Conservation (phyloP, 2,113 vertebrate species). For the Crotophaga sulcirostris region DNA sequence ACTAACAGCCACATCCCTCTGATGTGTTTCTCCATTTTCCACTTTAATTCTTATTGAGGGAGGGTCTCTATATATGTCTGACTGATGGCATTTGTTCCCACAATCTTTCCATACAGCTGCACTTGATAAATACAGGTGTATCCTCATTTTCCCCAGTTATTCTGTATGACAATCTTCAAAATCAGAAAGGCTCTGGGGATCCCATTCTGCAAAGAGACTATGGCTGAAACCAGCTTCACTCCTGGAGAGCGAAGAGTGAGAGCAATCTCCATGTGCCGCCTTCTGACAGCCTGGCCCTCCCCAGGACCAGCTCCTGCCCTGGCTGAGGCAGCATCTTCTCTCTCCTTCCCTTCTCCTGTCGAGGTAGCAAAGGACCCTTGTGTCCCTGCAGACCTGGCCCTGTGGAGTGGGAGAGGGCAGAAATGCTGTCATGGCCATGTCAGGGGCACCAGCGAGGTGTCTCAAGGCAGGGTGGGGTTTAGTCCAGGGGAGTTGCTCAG, state of each 20-base stretch:
- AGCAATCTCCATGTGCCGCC: accelerated
- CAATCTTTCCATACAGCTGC: conserved; percentile 39
- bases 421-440: too few species aligned
- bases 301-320: neutral
- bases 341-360: neutral
- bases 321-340: neutral
- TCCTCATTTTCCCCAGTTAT: conserved; percentile 62
- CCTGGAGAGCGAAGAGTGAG: too few species aligned
- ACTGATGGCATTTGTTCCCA: neutral
- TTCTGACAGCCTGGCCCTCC: neutral
- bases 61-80: neutral
- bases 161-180: conserved; percentile 53
- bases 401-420: too few species aligned
- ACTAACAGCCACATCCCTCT: neutral
- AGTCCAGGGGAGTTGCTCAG: too few species aligned
- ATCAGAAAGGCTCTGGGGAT: neutral
- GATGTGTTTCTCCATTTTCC: neutral
- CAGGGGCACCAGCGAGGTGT: too few species aligned
- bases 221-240: neutral
- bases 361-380: neutral
- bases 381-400: too few species aligned
- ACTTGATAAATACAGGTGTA: conserved; percentile 68
- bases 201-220: conserved; percentile 15
- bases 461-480: too few species aligned
- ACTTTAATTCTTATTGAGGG: neutral